Conservation (phyloP, 2,888 invertebrate species). For the Eilema caniola region DNA sequence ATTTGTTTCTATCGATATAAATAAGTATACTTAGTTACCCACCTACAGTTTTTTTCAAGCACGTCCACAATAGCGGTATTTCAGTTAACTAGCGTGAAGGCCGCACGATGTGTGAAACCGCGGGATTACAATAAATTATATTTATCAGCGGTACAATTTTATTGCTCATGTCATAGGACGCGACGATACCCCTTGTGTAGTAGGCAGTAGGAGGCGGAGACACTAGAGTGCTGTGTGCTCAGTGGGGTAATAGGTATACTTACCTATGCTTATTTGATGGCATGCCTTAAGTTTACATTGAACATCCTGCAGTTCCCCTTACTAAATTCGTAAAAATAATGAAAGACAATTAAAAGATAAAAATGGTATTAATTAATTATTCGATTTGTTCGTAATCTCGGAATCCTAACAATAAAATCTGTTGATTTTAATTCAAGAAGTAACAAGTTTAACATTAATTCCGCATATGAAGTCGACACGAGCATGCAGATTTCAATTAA, state of each 20-base stretch:
- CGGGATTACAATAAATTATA: not conserved
- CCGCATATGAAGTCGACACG: slow-evolving; percentile 54
- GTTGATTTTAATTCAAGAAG: slow-evolving; percentile 54
- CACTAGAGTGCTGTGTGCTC: no score
- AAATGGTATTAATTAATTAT: slow-evolving; percentile 26
- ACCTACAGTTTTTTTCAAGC: no score
- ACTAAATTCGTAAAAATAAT: not conserved
- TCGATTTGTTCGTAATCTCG: slow-evolving; percentile 24
- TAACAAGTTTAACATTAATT: slow-evolving; percentile 58
- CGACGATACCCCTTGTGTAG: no score
- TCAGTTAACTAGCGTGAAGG: not conserved
- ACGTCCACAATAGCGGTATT: not conserved
- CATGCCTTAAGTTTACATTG: no score
- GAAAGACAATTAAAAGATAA: slow-evolving; percentile 29
- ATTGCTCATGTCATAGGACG: not conserved
- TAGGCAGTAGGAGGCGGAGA: no score
- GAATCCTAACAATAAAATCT: slow-evolving; percentile 23
- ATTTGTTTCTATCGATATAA: no score
- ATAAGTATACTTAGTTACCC: no score
- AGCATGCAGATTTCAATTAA: slow-evolving; percentile 79
- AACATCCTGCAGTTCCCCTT: not conserved
- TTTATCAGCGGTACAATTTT: not conserved
- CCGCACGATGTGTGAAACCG: not conserved
- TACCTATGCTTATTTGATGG: no score
- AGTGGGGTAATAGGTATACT: no score